Percentiles rank a stretch among this genome's conserved stretches.
Evolutionary conservation across 2,113 vertebrate genomes (phyloP).

Genomic region (Dromiciops gliroides): DNA sequence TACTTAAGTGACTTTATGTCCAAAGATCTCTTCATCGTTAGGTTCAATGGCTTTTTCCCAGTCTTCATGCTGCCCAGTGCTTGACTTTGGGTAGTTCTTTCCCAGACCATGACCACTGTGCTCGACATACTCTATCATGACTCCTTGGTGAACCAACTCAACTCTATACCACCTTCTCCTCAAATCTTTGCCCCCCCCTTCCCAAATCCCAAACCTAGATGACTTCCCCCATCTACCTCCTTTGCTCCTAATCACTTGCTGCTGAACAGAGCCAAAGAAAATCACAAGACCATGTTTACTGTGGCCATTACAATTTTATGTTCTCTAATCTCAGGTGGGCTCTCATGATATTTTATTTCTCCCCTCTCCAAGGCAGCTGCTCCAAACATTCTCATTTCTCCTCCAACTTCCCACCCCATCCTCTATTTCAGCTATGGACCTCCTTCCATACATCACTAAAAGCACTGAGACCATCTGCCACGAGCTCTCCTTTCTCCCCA

Average conservation of each 20-base stretch:
- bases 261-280: not conserved
- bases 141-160: not conserved
- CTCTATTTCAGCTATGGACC: not conserved
- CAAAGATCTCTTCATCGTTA: not conserved
- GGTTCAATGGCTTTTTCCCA: not conserved
- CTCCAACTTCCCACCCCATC: not conserved
- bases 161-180: not conserved
- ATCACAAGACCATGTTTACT: not conserved
- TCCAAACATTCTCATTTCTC: not conserved
- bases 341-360: not conserved
- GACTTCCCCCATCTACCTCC: not conserved
- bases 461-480: not conserved
- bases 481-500: not conserved
- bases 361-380: not conserved
- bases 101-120: not conserved
- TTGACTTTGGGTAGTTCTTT: too few species aligned
- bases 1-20: not conserved
- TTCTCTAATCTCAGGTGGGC: not conserved
- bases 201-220: not conserved
- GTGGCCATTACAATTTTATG: not conserved
- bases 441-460: not conserved
- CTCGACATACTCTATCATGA: not conserved
- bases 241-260: not conserved
- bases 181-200: not conserved
- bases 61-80: too few species aligned